A percentile compares a stretch with the other conserved stretches of the same genome.
phyloP scores from a whole-genome alignment of 2,888 invertebrate species.

The Netelia fuscicornis region DNA sequence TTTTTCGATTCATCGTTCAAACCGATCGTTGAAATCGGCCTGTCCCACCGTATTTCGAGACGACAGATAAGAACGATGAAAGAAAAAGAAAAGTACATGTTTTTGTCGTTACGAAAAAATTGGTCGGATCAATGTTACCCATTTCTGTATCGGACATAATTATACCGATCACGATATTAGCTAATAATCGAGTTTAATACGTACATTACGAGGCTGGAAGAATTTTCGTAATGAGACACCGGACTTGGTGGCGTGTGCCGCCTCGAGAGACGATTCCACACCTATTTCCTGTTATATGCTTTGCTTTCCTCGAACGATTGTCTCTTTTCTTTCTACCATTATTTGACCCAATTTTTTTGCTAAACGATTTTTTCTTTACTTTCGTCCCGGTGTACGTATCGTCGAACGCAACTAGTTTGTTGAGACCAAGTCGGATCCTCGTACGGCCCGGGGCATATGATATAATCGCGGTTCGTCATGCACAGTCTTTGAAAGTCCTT shows the following conservation, averaged over 20 bases:
- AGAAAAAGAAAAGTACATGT: not conserved
- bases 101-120: slow-evolving; percentile 12
- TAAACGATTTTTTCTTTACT: not conserved
- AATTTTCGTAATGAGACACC: slow-evolving; percentile 76
- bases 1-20: slow-evolving; percentile 20
- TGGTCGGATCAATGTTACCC: slow-evolving; percentile 26
- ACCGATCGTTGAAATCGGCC: slow-evolving; percentile 3
- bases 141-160: slow-evolving; percentile 51
- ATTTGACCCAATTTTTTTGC: not conserved
- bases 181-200: slow-evolving; percentile 79
- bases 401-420: too few species aligned
- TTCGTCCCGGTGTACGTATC: not conserved
- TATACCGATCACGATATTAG: slow-evolving; percentile 62
- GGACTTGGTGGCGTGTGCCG: slow-evolving; percentile 74
- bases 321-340: slow-evolving; percentile 15
- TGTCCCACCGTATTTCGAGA: not conserved
- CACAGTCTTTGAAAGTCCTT: too few species aligned
- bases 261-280: slow-evolving; percentile 62
- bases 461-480: too few species aligned
- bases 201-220: slow-evolving; percentile 81
- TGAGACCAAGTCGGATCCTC: too few species aligned
- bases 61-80: slow-evolving; percentile 15
- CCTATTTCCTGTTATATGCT: slow-evolving; percentile 55
- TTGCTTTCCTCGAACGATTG: slow-evolving; percentile 33
- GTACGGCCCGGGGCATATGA: too few species aligned